Evolutionary conservation across 2,888 invertebrate species (phyloP).

Genomic region (Imbricaverruca yamaguchii): DNA sequence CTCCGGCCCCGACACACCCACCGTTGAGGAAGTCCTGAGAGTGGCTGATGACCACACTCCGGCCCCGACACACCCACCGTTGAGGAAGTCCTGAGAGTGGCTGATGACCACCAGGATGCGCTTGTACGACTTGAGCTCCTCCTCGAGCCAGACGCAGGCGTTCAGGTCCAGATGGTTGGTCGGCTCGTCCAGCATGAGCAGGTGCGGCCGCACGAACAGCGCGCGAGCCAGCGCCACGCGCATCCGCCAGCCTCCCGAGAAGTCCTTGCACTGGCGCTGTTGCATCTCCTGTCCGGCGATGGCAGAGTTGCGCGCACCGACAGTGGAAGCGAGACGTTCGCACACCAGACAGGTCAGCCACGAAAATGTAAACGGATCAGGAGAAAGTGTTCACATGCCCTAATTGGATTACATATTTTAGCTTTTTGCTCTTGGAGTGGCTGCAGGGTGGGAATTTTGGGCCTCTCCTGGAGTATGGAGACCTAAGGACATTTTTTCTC

Average conservation of each 20-base stretch:
- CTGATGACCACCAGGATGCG: constrained; percentile 95
- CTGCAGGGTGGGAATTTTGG: too few relatives aligned
- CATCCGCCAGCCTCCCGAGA: constrained; percentile 56
- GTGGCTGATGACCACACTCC: constrained; percentile 79
- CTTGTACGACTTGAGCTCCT: constrained; percentile 93
- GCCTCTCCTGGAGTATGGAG: too few relatives aligned
- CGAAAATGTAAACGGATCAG: too few relatives aligned
- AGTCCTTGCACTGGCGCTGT: constrained; percentile 57
- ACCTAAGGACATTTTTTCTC: too few relatives aligned
- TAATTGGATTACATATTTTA: too few relatives aligned
- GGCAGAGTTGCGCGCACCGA: not conserved
- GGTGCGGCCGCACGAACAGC: constrained; percentile 46
- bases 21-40: constrained; percentile 49
- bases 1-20: not conserved
- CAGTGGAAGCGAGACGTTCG: too few relatives aligned
- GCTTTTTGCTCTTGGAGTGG: too few relatives aligned
- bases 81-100: constrained; percentile 57
- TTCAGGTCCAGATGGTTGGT: constrained; percentile 62
- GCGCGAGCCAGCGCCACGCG: constrained; percentile 51
- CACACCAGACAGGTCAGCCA: too few relatives aligned
- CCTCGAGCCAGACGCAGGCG: constrained; percentile 99
- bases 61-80: constrained; percentile 34
- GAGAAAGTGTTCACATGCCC: too few relatives aligned
- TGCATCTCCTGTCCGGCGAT: constrained; percentile 48
- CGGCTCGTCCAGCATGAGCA: constrained; percentile 53